Conservation (phyloP, 1,140 invertebrate species). For the Pachyrhynchus sulphureomaculatus region DNA sequence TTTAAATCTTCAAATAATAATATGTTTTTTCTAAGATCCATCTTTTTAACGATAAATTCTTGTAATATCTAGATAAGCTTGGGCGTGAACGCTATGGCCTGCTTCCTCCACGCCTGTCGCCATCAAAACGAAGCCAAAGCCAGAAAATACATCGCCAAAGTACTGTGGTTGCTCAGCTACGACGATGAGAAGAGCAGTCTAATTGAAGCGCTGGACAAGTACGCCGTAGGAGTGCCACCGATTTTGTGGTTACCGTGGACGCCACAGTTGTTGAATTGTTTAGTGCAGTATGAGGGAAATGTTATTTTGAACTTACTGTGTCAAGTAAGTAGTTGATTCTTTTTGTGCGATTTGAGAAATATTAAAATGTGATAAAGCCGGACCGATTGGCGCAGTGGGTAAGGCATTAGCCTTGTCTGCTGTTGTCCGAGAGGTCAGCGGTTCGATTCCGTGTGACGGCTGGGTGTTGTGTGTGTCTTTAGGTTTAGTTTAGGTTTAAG, state of each 20-base stretch:
- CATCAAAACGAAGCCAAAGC: slow-evolving; percentile 96
- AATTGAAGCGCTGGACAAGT: slow-evolving; percentile 88
- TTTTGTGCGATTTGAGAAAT: too few species aligned
- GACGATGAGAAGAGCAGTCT: slow-evolving; percentile 83
- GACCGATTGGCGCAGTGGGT: too few species aligned
- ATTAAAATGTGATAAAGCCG: too few species aligned
- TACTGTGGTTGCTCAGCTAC: slow-evolving; percentile 93
- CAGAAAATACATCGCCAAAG: slow-evolving; percentile 93
- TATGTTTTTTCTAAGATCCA: too few species aligned
- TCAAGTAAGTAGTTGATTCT: slow-evolving; percentile 60
- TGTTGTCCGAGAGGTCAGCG: too few species aligned
- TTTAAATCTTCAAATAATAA: too few species aligned
- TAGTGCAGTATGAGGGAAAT: slow-evolving; percentile 88
- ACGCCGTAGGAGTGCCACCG: slow-evolving; percentile 89
- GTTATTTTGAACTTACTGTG: slow-evolving; percentile 87
- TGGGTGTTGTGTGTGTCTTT: too few species aligned
- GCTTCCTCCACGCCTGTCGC: slow-evolving; percentile 92
- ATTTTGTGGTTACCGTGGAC: slow-evolving; percentile 97
- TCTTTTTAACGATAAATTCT: too few species aligned
- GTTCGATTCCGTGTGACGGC: too few species aligned
- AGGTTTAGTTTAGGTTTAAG: too few species aligned
- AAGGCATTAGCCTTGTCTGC: too few species aligned
- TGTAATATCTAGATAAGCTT: slow-evolving; percentile 62
- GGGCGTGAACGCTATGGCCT: slow-evolving; percentile 88
- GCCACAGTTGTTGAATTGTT: slow-evolving; percentile 88